These are phyloP conservation scores for Pituophis catenifer DNA, from an alignment of 2,113 vertebrate genomes.

Conservation along the genomic window DNA sequence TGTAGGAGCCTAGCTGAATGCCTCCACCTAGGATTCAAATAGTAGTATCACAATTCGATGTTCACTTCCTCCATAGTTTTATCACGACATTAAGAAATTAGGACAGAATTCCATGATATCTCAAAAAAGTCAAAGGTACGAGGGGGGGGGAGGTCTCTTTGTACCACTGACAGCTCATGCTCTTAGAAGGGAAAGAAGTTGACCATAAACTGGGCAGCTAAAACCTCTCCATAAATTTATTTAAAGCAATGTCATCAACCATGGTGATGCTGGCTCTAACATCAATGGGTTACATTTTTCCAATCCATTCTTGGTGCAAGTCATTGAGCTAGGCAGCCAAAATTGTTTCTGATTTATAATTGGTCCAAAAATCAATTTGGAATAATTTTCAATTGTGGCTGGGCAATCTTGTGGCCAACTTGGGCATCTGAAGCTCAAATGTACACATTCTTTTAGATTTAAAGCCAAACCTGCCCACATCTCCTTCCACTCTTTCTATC, in stretches of 20 bases:
- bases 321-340: neutral
- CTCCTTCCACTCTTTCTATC: neutral
- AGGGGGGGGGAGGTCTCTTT: neutral
- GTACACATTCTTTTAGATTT: neutral
- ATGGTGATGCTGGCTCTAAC: neutral
- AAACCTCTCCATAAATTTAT: neutral
- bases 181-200: neutral
- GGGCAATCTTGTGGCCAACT: neutral
- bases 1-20: neutral
- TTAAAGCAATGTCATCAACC: neutral
- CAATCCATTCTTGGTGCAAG: neutral
- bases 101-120: neutral
- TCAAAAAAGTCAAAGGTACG: neutral
- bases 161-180: neutral
- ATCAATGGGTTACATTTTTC: neutral
- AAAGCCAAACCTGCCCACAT: neutral
- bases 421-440: neutral
- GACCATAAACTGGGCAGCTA: neutral
- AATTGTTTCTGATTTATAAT: neutral
- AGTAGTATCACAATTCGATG: neutral
- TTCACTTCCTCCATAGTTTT: neutral
- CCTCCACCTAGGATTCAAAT: neutral
- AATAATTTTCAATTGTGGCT: neutral
- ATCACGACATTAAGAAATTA: neutral
- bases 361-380: neutral